These are phyloP conservation scores for Euproctis similis DNA, from an alignment of 2,888 invertebrate species.

Conservation along the genomic window DNA sequence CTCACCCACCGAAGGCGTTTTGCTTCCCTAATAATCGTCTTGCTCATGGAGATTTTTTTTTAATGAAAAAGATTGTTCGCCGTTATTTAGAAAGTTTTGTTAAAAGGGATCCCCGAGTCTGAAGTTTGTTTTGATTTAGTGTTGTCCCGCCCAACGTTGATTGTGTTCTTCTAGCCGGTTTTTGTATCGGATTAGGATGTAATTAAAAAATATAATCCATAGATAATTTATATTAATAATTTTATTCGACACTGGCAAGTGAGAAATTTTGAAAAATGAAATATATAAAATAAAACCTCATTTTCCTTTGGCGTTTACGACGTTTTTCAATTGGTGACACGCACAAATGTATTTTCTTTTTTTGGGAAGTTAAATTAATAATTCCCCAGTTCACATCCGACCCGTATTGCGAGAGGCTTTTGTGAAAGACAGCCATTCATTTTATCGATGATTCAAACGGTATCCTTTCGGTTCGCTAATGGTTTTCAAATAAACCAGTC, in stretches of 20 bases:
- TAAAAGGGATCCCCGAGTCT: slow-evolving; percentile 65
- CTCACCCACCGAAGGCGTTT: slow-evolving; percentile 65
- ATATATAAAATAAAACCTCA: slow-evolving; percentile 10
- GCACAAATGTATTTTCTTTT: slow-evolving; percentile 19
- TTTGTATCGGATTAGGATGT: slow-evolving; percentile 58
- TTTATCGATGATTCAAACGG: slow-evolving; percentile 48
- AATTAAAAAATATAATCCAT: slow-evolving; percentile 44
- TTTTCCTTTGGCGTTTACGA: slow-evolving; percentile 2
- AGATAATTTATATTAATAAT: slow-evolving; percentile 28
- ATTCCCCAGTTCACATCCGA: slow-evolving; percentile 38
- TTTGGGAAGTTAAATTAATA: slow-evolving; percentile 33
- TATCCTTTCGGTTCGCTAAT: slow-evolving; percentile 53
- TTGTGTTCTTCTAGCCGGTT: slow-evolving; percentile 62
- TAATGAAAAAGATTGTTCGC: slow-evolving; percentile 74
- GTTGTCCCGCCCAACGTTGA: slow-evolving; percentile 51
- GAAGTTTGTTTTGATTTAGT: slow-evolving; percentile 74
- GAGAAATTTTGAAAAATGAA: too few species aligned
- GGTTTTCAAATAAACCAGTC: slow-evolving; percentile 62
- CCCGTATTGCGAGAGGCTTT: slow-evolving; percentile 33
- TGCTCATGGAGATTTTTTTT: slow-evolving; percentile 70
- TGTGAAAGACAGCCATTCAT: slow-evolving; percentile 54
- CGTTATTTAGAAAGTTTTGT: slow-evolving; percentile 72
- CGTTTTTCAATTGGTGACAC: slow-evolving; percentile 6
- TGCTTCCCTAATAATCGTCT: slow-evolving; percentile 71
- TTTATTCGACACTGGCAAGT: slow-evolving; percentile 14